Evolutionary conservation across 1,140 invertebrate species (phyloP), one percentile per base, ranked within the genome.

Genomic region (Ooceraea biroi): DNA sequence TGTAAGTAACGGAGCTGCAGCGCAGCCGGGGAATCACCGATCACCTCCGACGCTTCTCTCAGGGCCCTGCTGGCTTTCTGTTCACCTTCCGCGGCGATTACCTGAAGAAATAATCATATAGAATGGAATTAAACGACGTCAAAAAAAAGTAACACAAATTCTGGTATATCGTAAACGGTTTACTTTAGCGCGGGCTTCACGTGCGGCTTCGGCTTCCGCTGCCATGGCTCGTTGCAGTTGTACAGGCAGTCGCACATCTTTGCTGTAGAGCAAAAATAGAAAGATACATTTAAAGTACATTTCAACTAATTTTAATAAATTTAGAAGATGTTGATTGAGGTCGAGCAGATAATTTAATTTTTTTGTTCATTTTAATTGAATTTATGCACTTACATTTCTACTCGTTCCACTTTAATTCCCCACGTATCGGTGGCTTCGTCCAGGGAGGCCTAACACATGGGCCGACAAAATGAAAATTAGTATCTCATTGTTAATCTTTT

Each of bases 331-430:
- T 36, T 36, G 36, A 36, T 36, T 36, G 2, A 36, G 5, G 17
- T n/a, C 1, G 50, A 14, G 1, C 14, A 4, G n/a, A 52, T 57
- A 55, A 25, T 30, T n/a, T n/a, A n/a, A n/a, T n/a, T n/a, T n/a
- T n/a, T n/a, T n/a, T n/a, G n/a, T n/a, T n/a, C n/a, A n/a, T n/a
- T n/a, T n/a, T n/a, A n/a, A n/a, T n/a, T n/a, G n/a, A 4, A 57
- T 17, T 55, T 17, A 3, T 36, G 30, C 91, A 96, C 97, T 97
- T 95, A 98, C 98, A 99, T 98, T 96, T 99, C 98, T 58, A 99
- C 98, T 85, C 98, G 95, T 94, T 99, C 98, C 19, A 99, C 98
- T 95, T 99, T 99, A 87, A 99, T 98, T 22, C 98, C 98, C 98
- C 98, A 99, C 27, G 97, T 97, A 91, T 99, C 98, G 12, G 98